Evolutionary conservation across 2,888 invertebrate genomes (phyloP).

Genomic region (Aromia moschata): DNA sequence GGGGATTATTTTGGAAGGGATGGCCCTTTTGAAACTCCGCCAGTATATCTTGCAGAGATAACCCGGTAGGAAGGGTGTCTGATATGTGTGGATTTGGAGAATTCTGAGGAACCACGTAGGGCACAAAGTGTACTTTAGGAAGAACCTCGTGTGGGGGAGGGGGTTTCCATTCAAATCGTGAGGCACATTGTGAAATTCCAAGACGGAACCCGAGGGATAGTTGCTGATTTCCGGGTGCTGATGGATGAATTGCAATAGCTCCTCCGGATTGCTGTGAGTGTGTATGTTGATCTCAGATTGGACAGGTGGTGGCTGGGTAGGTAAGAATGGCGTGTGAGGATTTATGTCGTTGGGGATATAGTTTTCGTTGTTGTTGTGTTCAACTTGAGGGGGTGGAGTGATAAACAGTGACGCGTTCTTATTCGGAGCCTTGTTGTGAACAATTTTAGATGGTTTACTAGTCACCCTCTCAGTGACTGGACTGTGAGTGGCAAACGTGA

Average conservation of each 20-base stretch:
- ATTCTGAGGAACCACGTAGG: slow-evolving; percentile 47
- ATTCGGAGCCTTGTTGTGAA: slow-evolving; percentile 36
- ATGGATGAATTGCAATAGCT: slow-evolving; percentile 59
- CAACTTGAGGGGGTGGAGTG: slow-evolving; percentile 40
- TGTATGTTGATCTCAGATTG: slow-evolving; percentile 49
- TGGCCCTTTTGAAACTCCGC: slow-evolving; percentile 58
- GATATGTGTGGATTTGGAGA: slow-evolving; percentile 32
- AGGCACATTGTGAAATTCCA: slow-evolving; percentile 58
- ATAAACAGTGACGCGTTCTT: slow-evolving; percentile 44
- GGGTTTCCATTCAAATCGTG: slow-evolving; percentile 8
- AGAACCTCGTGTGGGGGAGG: slow-evolving; percentile 27
- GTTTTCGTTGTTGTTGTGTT: slow-evolving; percentile 18
- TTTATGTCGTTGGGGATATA: slow-evolving; percentile 25
- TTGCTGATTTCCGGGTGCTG: slow-evolving; percentile 61
- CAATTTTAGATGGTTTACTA: slow-evolving; percentile 38
- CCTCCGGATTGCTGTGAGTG: slow-evolving; percentile 56
- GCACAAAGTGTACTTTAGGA: slow-evolving; percentile 43
- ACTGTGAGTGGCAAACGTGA: too few species aligned
- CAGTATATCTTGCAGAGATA: slow-evolving; percentile 57
- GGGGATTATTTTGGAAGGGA: slow-evolving; percentile 36
- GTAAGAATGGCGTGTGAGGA: slow-evolving; percentile 23
- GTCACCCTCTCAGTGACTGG: slow-evolving; percentile 29
- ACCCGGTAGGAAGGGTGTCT: slow-evolving; percentile 49
- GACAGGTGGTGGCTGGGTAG: slow-evolving; percentile 28
- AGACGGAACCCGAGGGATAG: slow-evolving; percentile 60